Evolutionary conservation across 2,113 vertebrate genomes (phyloP).

Genomic region (Myrmecobius fasciatus): DNA sequence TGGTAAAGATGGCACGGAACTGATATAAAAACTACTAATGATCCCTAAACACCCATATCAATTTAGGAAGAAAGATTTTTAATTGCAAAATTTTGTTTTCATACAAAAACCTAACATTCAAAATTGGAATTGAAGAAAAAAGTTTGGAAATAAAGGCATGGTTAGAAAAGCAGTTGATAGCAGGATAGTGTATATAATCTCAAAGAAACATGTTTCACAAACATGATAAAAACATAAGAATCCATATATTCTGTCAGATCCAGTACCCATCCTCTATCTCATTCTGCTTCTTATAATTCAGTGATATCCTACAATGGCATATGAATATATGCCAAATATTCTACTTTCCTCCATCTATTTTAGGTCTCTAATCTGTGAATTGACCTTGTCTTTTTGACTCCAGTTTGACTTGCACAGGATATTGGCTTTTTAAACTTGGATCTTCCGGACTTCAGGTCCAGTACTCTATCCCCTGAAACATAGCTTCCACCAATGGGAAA

Average conservation of each 20-base stretch:
- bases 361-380: not conserved
- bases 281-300: not conserved
- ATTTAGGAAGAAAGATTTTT: not conserved
- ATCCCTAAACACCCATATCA: not conserved
- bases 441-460: not conserved
- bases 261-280: not conserved
- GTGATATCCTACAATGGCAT: slow-evolving; percentile 4
- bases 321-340: not conserved
- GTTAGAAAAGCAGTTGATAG: not conserved
- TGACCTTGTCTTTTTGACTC: not conserved
- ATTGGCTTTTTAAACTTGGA: not conserved
- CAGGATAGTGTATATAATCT: not conserved
- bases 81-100: not conserved
- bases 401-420: not conserved
- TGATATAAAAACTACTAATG: not conserved
- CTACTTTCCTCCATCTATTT: not conserved
- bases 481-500: too few species aligned
- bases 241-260: not conserved
- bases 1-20: not conserved
- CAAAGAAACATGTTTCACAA: not conserved
- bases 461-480: not conserved
- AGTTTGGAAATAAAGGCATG: not conserved
- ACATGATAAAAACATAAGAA: not conserved
- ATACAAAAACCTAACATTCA: not conserved
- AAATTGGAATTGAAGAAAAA: not conserved